Base-by-base conservation (phyloP, 1,140 invertebrate genomes). In the Procambarus virginalis region DNA sequence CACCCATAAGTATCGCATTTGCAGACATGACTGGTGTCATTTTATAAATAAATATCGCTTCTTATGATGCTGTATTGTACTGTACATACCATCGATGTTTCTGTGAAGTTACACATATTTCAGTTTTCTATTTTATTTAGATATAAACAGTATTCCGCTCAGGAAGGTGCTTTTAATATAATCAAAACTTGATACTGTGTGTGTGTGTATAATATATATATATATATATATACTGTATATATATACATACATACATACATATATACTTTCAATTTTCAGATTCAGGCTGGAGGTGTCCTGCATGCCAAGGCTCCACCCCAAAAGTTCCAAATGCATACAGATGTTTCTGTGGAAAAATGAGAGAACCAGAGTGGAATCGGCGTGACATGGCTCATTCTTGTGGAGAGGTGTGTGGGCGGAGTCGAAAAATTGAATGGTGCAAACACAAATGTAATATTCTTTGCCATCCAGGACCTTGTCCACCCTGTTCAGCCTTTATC, bases 211-310 rank as follows among this genome's bases (percentile, higher is more conserved):
- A 34, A 34, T 34, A 34, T 34, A 34, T n/a, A 34, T 34, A 34
- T 34, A 34, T n/a, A 34, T 34, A 34, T 34, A 34, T 34, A 34
- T 1, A 34, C 34, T 34, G 34, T 34, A 34, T 34, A 34, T n/a
- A n/a, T n/a, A 34, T 34, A 34, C 1, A 34, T n/a, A 34, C 1
- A 34, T 34, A 34, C n/a, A 34, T 34, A 34, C 1, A 34, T 34
- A 34, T 1, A 34, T 1, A 34, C 34, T 34, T 73, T 22, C 8
- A 34, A 76, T 93, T 34, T 93, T 80, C 93, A 95, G 96, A 97
- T 77, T 95, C 95, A 46, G 96, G 96, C 92, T 99, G 98, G 98
- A 95, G 98, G 34, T 99, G 98, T 93, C 98, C 98, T 20, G 97
- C 97, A 0, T 98, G 97, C 93, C 97, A 98, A 93, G 96, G 97